A percentile compares a stretch with the other conserved stretches of the same genome.
These are phyloP conservation scores for Eupithecia vulgata DNA, from an alignment of 2,888 invertebrate genomes.

Conservation along the genomic window DNA sequence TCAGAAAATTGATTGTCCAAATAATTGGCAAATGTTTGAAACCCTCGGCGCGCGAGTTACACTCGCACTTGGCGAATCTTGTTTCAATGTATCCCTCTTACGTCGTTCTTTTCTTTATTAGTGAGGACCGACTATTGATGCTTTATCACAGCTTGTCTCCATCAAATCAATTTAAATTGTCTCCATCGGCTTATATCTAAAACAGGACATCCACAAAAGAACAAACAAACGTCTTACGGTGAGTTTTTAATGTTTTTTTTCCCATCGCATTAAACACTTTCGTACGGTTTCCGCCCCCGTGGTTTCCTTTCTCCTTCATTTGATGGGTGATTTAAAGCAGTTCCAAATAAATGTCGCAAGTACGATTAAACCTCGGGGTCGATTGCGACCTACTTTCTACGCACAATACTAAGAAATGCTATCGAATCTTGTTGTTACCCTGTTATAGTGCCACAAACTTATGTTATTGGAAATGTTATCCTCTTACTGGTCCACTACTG, in stretches of 20 bases:
- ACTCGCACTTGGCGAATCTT: too few species aligned
- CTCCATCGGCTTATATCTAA: too few species aligned
- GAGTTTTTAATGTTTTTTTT: not conserved
- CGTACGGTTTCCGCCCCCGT: not conserved
- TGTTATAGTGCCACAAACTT: not conserved
- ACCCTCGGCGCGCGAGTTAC: too few species aligned
- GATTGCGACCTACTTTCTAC: constrained; percentile 1
- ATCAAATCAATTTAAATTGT: too few species aligned
- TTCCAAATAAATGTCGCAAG: not conserved
- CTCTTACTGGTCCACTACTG: not conserved
- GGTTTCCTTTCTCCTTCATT: not conserved
- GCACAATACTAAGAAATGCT: constrained; percentile 4
- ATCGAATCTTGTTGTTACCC: not conserved
- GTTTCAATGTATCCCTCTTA: too few species aligned
- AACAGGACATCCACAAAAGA: not conserved
- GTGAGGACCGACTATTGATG: too few species aligned
- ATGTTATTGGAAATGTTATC: not conserved
- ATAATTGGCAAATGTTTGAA: too few species aligned
- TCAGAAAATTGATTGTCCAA: too few species aligned
- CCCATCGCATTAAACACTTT: not conserved
- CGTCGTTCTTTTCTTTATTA: too few species aligned
- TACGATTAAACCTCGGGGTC: not conserved
- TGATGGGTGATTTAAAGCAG: not conserved
- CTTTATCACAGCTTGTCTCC: too few species aligned
- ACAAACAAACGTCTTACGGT: not conserved